Evolutionary conservation across 2,797 vertebrate genomes (phyloP), one percentile per base, ranked within the genome.

Genomic region (Esox masquinongy): DNA sequence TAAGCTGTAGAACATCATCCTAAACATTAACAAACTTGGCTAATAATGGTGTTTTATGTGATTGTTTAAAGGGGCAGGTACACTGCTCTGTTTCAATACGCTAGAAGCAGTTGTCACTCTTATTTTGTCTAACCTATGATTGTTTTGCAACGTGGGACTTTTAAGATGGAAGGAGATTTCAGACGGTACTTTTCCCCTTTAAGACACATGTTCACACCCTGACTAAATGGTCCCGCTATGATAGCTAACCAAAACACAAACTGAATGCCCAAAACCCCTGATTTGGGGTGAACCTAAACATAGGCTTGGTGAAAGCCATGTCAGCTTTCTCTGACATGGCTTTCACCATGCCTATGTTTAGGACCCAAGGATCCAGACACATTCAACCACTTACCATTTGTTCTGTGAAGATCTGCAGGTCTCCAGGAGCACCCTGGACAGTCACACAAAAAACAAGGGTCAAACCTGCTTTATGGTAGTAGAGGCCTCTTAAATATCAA

Each of bases 331-430:
- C n/a, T n/a, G n/a, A n/a, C n/a, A n/a, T n/a, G n/a, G n/a, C n/a
- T n/a, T n/a, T n/a, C n/a, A n/a, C n/a, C n/a, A n/a, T n/a, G n/a
- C n/a, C n/a, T n/a, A n/a, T n/a, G n/a, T n/a, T n/a, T 26, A 26
- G 59, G 16, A n/a, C 16, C 31, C 15, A 49, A 74, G 61, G 11
- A 9, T 47, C 63, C 34, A 34, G 34, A 49, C 19, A 71, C 56
- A 7, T 53, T 77, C 1, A 26, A 5, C 24, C 31, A 84, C 92
- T 94, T 91, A 99, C 98, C 98, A 99, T 99, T 91, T 99, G 97
- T 78, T 99, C 96, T 0, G 96, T 98, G 91, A 99, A 99, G 88
- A 99, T 96, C 73, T 97, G 95, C 87, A 99, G 94, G 83, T 97
- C 96, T 47, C 92, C 92, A 51, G 95, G 95, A 0, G 97, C 95